Percentiles rank a stretch among this genome's conserved stretches.
Evolutionary conservation across 2,113 vertebrate genomes (phyloP).

Genomic region (Eira barbara): DNA sequence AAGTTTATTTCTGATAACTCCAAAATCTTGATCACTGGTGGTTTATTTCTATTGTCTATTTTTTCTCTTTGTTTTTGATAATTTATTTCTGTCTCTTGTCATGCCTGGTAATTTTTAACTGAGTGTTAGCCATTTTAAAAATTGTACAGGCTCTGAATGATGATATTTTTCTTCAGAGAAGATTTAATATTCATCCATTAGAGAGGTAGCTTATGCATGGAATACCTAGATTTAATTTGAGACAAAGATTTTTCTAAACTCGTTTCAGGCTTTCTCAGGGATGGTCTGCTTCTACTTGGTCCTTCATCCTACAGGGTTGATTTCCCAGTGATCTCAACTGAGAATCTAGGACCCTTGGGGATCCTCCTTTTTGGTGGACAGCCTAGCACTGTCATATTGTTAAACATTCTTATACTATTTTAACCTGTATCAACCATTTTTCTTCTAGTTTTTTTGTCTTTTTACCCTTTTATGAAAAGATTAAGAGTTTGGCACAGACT

Average conservation of each 20-base stretch:
- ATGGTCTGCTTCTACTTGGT: not conserved
- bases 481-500: not conserved
- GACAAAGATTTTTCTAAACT: not conserved
- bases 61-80: not conserved
- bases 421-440: not conserved
- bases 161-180: not conserved
- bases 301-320: rapidly evolving
- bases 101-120: not conserved
- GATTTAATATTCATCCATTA: not conserved
- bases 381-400: not conserved
- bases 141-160: not conserved
- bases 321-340: not conserved
- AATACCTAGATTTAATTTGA: not conserved
- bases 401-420: not conserved
- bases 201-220: not conserved
- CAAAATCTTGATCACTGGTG: not conserved
- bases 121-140: not conserved
- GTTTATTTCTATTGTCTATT: not conserved
- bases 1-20: not conserved
- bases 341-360: not conserved
- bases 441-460: not conserved
- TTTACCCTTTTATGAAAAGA: not conserved
- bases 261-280: not conserved
- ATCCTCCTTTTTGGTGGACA: not conserved
- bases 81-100: not conserved